A percentile compares a stretch with the other conserved stretches of the same genome.
Evolutionary conservation across 1,140 invertebrate species (phyloP).

Genomic region (Ctenoplectra terminalis): DNA sequence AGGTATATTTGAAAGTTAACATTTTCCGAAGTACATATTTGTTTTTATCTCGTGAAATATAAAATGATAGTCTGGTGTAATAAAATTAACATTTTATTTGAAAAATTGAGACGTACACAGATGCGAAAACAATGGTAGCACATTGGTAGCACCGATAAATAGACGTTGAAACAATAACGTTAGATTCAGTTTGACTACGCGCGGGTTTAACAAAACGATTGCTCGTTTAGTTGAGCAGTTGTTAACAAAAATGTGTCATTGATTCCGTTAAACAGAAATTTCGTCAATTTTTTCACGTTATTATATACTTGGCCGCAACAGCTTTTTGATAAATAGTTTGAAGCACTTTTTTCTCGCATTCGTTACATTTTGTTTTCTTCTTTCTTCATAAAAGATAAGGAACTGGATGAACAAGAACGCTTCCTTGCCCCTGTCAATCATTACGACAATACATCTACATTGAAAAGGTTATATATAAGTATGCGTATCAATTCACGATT

Average conservation of each 20-base stretch:
- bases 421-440: conserved; percentile 34
- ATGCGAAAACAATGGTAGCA: conserved; percentile 79
- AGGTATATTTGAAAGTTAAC: neutral
- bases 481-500: conserved; percentile 39
- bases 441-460: conserved; percentile 56
- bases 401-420: neutral
- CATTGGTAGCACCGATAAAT: conserved; percentile 75
- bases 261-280: conserved; percentile 20
- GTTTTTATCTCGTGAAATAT: conserved; percentile 1
- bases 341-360: conserved; percentile 28
- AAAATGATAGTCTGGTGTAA: conserved; percentile 44
- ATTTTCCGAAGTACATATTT: neutral
- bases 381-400: conserved; percentile 3
- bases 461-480: conserved; percentile 57
- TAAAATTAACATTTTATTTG: conserved; percentile 78
- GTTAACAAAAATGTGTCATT: conserved; percentile 4
- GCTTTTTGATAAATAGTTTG: conserved; percentile 42
- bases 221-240: conserved; percentile 29
- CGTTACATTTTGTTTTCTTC: neutral
- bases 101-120: conserved; percentile 78
- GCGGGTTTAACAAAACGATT: conserved; percentile 36
- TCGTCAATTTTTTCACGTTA: neutral
- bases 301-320: conserved; percentile 27
- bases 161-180: conserved; percentile 64
- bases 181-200: conserved; percentile 52